Percentiles rank a stretch among this genome's conserved stretches.
These are phyloP conservation scores for Drosophila ercepeae DNA, from an alignment of 1,140 invertebrate species.

Conservation along the genomic window DNA sequence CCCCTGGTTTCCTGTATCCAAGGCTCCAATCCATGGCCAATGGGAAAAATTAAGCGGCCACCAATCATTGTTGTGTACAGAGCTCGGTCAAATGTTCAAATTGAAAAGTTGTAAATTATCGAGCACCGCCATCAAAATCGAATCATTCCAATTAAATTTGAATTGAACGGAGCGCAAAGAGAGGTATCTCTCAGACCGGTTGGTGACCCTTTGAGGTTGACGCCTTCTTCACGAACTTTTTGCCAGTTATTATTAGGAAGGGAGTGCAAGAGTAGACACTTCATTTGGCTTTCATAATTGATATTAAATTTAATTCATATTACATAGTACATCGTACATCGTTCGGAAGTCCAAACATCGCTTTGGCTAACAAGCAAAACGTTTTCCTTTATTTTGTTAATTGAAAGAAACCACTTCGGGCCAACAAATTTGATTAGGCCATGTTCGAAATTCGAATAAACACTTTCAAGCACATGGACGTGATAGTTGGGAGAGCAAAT, in stretches of 20 bases:
- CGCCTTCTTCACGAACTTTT: constrained; percentile 3
- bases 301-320: too few relatives aligned
- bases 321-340: too few relatives aligned
- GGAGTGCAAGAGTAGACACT: too few relatives aligned
- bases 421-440: constrained; percentile 34
- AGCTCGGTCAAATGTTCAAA: constrained; percentile 66
- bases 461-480: constrained; percentile 12
- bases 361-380: neutral
- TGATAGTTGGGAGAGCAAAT: constrained; percentile 44
- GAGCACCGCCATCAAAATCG: constrained; percentile 67
- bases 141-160: constrained; percentile 83
- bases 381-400: constrained; percentile 6
- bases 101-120: constrained; percentile 80
- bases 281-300: too few relatives aligned
- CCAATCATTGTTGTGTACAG: constrained; percentile 74
- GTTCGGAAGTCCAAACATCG: neutral
- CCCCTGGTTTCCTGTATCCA: neutral
- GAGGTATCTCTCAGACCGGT: neutral
- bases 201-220: neutral
- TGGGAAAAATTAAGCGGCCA: constrained; percentile 70
- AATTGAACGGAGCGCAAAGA: constrained; percentile 54
- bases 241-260: neutral
- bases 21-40: constrained; percentile 4
- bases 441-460: constrained; percentile 32
- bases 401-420: constrained; percentile 29